Evolutionary conservation across 1,140 invertebrate genomes (phyloP).

Genomic region (Pissodes strobi): DNA sequence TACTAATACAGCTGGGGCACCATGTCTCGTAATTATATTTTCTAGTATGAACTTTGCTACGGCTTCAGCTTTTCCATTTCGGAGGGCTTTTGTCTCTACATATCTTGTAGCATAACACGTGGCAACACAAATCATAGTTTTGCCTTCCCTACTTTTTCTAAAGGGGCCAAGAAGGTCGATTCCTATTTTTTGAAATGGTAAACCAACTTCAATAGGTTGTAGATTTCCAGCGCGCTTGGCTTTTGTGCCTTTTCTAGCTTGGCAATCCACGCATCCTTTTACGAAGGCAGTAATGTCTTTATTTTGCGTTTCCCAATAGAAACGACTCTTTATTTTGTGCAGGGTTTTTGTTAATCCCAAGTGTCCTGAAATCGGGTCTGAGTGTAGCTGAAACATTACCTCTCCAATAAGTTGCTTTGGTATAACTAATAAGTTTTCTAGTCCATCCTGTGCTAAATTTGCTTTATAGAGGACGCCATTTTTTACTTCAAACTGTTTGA

Average conservation of each 20-base stretch:
- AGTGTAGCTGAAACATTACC: slow-evolving; percentile 20
- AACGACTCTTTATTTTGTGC: slow-evolving; percentile 35
- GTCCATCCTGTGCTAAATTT: not conserved
- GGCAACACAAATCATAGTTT: slow-evolving; percentile 41
- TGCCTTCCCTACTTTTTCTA: slow-evolving; percentile 25
- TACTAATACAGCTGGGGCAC: slow-evolving; percentile 32
- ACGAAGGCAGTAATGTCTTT: slow-evolving; percentile 42
- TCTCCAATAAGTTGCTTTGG: slow-evolving; percentile 23
- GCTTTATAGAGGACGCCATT: slow-evolving; percentile 21
- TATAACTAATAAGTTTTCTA: slow-evolving; percentile 28
- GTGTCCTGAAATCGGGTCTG: slow-evolving; percentile 33
- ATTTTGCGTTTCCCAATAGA: slow-evolving; percentile 35
- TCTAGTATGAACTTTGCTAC: slow-evolving; percentile 42
- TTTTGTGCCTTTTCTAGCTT: slow-evolving; percentile 12
- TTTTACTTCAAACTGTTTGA: too few species aligned
- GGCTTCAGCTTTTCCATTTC: slow-evolving; percentile 26
- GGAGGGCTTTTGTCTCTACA: slow-evolving; percentile 38
- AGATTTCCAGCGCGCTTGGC: slow-evolving; percentile 33
- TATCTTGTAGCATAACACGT: slow-evolving; percentile 45
- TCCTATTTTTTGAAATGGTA: slow-evolving; percentile 11
- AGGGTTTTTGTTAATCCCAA: slow-evolving; percentile 31
- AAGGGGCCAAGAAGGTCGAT: slow-evolving; percentile 45
- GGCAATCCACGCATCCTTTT: slow-evolving; percentile 41
- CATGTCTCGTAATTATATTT: slow-evolving; percentile 40
- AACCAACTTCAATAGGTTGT: slow-evolving; percentile 35